A percentile compares a stretch with the other conserved stretches of the same genome.
phyloP scores from a whole-genome alignment of 92 coral and sea anemone species.

The Epizoanthus rinbou region DNA sequence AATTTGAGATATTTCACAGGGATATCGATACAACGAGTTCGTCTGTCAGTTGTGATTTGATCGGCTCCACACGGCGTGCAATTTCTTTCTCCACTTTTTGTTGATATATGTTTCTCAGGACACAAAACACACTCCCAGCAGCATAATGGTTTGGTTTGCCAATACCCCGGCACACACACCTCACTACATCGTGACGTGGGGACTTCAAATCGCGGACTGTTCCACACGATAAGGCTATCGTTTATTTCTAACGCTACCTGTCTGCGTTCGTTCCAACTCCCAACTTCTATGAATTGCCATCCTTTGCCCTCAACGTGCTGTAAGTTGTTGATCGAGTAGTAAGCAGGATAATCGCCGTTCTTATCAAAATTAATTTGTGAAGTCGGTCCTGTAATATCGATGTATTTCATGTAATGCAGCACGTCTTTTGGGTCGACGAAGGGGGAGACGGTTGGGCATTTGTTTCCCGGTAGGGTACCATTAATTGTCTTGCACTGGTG shows the following conservation, averaged over 20 bases:
- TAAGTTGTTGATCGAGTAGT: conserved; percentile 68
- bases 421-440: conserved; percentile 55
- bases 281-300: conserved; percentile 65
- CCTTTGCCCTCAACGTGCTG: conserved; percentile 52
- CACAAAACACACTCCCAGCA: conserved; percentile 88
- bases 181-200: conserved; percentile 81
- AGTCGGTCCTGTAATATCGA: conserved; percentile 52
- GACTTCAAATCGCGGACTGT: conserved; percentile 39
- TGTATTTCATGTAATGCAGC: conserved; percentile 50
- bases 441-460: conserved; percentile 61
- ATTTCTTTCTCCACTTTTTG: conserved; percentile 47
- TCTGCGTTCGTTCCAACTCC: conserved; percentile 67
- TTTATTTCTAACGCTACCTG: conserved; percentile 47
- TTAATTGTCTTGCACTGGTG: conserved; percentile 56
- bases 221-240: conserved; percentile 58
- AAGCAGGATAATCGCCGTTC: conserved; percentile 68
- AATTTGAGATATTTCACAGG: conserved; percentile 61
- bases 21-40: conserved; percentile 65
- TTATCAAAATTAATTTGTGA: conserved; percentile 64
- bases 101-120: conserved; percentile 53
- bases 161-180: conserved; percentile 66
- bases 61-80: conserved; percentile 70
- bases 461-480: conserved; percentile 26
- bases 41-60: conserved; percentile 55
- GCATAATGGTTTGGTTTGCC: conserved; percentile 70